Base-by-base conservation (phyloP, 2,888 invertebrate genomes). In the Seira ritae region DNA sequence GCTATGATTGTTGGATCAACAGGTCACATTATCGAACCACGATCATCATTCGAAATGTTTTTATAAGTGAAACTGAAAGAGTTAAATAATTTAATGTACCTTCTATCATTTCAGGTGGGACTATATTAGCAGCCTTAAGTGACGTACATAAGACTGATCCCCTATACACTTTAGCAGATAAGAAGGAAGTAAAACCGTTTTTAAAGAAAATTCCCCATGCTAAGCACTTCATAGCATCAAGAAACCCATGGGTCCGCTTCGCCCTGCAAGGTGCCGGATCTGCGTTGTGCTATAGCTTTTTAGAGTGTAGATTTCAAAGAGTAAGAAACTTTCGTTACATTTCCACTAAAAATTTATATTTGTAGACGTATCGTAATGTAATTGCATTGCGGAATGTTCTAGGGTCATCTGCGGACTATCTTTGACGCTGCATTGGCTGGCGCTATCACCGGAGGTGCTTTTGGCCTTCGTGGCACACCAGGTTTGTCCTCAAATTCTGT, bases 401-500 rank as follows among this genome's bases (percentile, higher is more conserved):
- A 83, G 83, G 84, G 84, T 37, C 75, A 74, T 70, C 23, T 22
- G 46, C 20, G 80, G 20, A 75, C 74, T 65, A 50, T 80, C 24
- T 60, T 84, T 22, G 84, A 84, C 50, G n/a, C 55, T 37, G 74
- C 60, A 1, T 46, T 79, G 4, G 79, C 84, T 65, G 84, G 84
- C 3, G 79, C 70, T 0, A 79, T 84, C 8, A 80, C 84, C 10
- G 84, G 84, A 55, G 84, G 84, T 20, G 71, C 55, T 0, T 80
- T 80, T 67, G 84, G 75, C 23, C 46, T 84, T 15, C 74, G 84
- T n/a, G 84, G 84, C 6, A 23, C 71, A 3, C 84, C 84, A 68
- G 84, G 84, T 80, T 19, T n/a, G n/a, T n/a, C n/a, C n/a, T n/a
- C n/a, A n/a, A n/a, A n/a, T n/a, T n/a, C n/a, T n/a, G n/a, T n/a